These are phyloP conservation scores for Pitangus sulphuratus DNA, from an alignment of 2,797 vertebrate species.

Conservation along the genomic window DNA sequence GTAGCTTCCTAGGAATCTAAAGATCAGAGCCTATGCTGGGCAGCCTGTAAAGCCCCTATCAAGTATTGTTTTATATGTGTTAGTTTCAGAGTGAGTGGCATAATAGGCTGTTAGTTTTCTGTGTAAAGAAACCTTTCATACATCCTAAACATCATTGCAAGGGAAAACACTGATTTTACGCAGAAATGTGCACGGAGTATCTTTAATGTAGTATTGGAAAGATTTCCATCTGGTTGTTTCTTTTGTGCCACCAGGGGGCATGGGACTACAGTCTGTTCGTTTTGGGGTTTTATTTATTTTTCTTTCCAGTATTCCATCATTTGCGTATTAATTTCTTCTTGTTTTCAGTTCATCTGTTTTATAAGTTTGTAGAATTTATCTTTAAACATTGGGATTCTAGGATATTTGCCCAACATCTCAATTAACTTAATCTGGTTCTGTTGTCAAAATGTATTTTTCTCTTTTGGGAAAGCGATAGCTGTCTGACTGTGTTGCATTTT, in stretches of 20 bases:
- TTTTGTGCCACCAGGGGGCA: constrained; percentile 58
- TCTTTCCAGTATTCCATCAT: neutral
- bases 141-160: neutral
- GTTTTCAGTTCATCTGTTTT: neutral
- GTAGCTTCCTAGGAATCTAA: neutral
- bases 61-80: neutral
- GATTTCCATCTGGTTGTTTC: neutral
- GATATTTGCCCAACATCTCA: neutral
- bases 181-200: neutral
- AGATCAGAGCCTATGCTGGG: neutral
- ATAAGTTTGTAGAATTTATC: neutral
- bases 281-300: neutral
- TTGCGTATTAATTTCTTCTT: neutral
- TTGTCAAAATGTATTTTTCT: neutral
- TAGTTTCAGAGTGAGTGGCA: neutral
- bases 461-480: neutral
- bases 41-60: neutral
- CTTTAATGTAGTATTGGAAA: neutral
- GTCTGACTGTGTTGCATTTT: neutral
- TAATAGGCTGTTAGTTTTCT: neutral
- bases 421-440: neutral
- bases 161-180: neutral
- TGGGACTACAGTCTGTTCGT: neutral
- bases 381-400: neutral
- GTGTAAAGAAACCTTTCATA: neutral